These are phyloP conservation scores for Gymnoscopelus braueri DNA, from an alignment of 2,797 vertebrate species.

Conservation along the genomic window DNA sequence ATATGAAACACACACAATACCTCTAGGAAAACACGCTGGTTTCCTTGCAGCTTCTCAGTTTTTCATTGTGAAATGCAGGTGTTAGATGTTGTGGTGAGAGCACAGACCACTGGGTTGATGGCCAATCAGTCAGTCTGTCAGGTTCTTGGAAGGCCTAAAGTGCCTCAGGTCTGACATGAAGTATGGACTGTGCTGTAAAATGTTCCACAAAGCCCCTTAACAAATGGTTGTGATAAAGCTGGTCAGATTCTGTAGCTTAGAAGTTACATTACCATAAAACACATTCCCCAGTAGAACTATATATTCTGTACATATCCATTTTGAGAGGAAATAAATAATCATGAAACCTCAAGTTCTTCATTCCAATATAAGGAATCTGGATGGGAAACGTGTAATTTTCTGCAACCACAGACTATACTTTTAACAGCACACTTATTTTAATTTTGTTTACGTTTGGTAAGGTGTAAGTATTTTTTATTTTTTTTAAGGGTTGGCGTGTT, in stretches of 20 bases:
- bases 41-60: conserved; percentile 36
- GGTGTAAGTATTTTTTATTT: too few relatives aligned
- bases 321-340: too few relatives aligned
- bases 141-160: conserved; percentile 23
- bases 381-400: too few relatives aligned
- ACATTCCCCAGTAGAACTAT: too few relatives aligned
- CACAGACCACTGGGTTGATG: conserved; percentile 33
- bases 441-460: too few relatives aligned
- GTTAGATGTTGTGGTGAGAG: conserved; percentile 36
- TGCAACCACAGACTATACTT: too few relatives aligned
- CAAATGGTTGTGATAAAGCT: conserved; percentile 13
- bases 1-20: conserved; percentile 12
- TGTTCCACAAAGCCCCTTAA: conserved; percentile 32
- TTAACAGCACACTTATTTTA: too few relatives aligned
- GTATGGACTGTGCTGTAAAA: conserved; percentile 24
- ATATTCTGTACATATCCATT: too few relatives aligned
- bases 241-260: background rate
- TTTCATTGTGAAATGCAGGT: conserved; percentile 51
- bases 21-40: conserved; percentile 4
- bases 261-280: too few relatives aligned
- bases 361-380: too few relatives aligned
- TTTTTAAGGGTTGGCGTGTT: too few relatives aligned
- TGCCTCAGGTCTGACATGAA: conserved; percentile 32
- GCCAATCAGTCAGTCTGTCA: conserved; percentile 44
- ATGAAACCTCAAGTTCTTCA: too few relatives aligned